Evolutionary conservation across 1,140 invertebrate genomes (phyloP).

Genomic region (Lamellibrachia luymesi): DNA sequence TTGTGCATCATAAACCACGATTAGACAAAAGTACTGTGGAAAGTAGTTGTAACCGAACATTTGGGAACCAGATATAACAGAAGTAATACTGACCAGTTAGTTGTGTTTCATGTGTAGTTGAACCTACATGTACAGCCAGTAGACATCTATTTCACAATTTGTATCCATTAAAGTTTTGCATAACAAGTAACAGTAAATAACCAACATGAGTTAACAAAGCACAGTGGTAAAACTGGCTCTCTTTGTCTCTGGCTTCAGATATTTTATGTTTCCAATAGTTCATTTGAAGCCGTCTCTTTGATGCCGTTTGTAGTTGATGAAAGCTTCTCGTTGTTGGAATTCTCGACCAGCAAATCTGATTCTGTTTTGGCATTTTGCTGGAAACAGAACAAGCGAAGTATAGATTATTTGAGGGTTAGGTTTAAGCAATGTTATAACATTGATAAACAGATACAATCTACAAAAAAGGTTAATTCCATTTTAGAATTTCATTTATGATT

Average conservation of each 20-base stretch:
- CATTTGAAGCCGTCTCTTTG: background rate
- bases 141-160: background rate
- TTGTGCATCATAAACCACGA: no score
- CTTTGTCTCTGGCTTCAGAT: background rate
- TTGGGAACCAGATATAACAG: background rate
- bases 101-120: background rate
- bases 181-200: background rate
- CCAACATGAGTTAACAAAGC: background rate
- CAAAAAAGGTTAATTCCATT: background rate
- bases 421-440: background rate
- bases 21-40: no score
- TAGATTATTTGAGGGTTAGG: background rate
- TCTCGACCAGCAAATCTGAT: background rate
- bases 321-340: background rate
- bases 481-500: background rate
- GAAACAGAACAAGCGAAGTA: background rate
- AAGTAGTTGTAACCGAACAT: background rate
- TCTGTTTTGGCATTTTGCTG: background rate
- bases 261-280: background rate
- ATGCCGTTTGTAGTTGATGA: background rate
- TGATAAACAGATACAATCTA: background rate
- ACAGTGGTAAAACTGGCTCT: background rate
- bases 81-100: background rate
- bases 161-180: background rate
- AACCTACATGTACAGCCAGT: background rate